Conservation (phyloP, 2,797 vertebrate species). For the Paedocypris micromegethes region DNA sequence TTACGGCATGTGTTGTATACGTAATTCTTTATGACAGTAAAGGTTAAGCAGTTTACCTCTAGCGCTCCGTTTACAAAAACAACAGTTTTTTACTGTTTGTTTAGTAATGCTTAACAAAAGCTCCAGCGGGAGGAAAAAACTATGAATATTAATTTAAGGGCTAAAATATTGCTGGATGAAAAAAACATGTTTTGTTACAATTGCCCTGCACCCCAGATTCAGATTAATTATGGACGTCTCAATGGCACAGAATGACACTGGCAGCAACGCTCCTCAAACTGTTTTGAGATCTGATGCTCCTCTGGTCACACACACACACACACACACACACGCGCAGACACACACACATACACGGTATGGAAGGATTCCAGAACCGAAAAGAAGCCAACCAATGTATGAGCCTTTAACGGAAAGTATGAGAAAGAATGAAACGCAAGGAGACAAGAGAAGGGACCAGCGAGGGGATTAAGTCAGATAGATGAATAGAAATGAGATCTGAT, state of each 20-base stretch:
- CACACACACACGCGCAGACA: slow-evolving; percentile 25
- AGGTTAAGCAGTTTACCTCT: slow-evolving; percentile 50
- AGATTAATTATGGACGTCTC: slow-evolving; percentile 43
- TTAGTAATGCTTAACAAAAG: not conserved
- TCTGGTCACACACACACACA: slow-evolving; percentile 33
- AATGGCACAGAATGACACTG: slow-evolving; percentile 41
- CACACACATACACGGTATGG: slow-evolving; percentile 47
- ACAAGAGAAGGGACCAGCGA: slow-evolving; percentile 49
- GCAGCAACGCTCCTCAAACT: slow-evolving; percentile 39
- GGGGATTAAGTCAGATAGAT: slow-evolving; percentile 55
- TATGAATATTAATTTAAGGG: not conserved
- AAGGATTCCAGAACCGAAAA: slow-evolving; percentile 64
- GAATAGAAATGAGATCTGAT: slow-evolving; percentile 65
- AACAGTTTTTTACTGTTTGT: slow-evolving; percentile 37
- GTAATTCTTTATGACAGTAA: slow-evolving; percentile 59
- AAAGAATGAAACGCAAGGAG: slow-evolving; percentile 25
- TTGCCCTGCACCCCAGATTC: slow-evolving; percentile 33
- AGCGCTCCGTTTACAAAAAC: slow-evolving; percentile 23
- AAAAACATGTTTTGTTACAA: slow-evolving; percentile 31
- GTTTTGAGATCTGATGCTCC: slow-evolving; percentile 40
- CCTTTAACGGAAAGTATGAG: slow-evolving; percentile 85
- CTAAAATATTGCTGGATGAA: slow-evolving; percentile 4
- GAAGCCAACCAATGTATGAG: slow-evolving; percentile 78
- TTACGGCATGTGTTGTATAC: not conserved
- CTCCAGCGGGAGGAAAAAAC: not conserved